Percentiles rank a stretch among this genome's conserved stretches.
These are phyloP conservation scores for Drosophila willistoni DNA, from an alignment of 1,140 invertebrate genomes.

Conservation along the genomic window DNA sequence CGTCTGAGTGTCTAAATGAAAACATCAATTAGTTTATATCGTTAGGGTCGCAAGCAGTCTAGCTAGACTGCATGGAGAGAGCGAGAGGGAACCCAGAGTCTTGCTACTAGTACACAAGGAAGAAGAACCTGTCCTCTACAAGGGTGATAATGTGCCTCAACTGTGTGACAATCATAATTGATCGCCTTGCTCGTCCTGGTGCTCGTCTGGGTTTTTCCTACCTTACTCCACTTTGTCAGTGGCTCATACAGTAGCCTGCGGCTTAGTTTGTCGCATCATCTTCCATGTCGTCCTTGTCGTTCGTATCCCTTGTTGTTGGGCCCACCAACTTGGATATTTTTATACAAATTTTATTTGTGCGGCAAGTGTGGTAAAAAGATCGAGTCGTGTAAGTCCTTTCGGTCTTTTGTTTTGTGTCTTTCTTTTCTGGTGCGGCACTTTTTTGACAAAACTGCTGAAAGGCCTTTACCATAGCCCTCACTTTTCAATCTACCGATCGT, in stretches of 20 bases:
- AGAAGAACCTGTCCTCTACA: conserved; percentile 40
- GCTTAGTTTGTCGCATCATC: conserved; percentile 49
- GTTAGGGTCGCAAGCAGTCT: conserved; percentile 9
- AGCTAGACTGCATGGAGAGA: not conserved
- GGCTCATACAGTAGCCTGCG: conserved; percentile 70
- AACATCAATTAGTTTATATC: conserved; percentile 79
- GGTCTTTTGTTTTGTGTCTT: not conserved
- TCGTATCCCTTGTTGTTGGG: conserved; percentile 25
- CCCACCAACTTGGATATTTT: conserved; percentile 79
- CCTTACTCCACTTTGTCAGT: conserved; percentile 51
- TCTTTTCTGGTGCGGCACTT: conserved; percentile 46
- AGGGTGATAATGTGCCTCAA: conserved; percentile 76
- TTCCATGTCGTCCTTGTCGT: conserved; percentile 20
- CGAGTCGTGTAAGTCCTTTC: conserved; percentile 9
- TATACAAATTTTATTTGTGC: conserved; percentile 76
- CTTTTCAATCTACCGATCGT: conserved; percentile 27
- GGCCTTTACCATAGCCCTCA: conserved; percentile 42
- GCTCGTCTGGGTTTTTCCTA: conserved; percentile 19
- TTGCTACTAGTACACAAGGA: conserved; percentile 33
- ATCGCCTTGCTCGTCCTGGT: conserved; percentile 49
- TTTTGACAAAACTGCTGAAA: conserved; percentile 75
- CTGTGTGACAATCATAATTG: conserved; percentile 81
- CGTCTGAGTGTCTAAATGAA: conserved; percentile 63
- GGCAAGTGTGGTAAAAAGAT: conserved; percentile 39
- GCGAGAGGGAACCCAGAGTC: conserved; percentile 12